phyloP scores from a whole-genome alignment of 2,888 invertebrate genomes.

The Tinea semifulvella region DNA sequence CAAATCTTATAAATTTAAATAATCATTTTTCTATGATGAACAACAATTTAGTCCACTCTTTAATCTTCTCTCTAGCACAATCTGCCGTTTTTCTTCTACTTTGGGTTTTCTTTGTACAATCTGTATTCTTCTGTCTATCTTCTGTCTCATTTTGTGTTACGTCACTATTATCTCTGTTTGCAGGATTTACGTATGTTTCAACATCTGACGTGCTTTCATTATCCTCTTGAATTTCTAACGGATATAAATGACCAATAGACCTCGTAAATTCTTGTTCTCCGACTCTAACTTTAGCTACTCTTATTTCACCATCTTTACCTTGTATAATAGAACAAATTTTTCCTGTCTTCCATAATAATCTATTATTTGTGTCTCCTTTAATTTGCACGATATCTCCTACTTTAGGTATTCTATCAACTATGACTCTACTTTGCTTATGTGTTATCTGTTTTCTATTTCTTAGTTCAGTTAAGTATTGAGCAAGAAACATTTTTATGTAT shows the following conservation, averaged over 20 bases:
- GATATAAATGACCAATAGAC: constrained; percentile 8
- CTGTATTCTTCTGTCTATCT: too few relatives aligned
- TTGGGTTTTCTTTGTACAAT: too few relatives aligned
- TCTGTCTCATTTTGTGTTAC: too few relatives aligned
- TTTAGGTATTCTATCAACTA: neutral
- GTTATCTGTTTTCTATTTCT: constrained; percentile 14
- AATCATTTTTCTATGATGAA: too few relatives aligned
- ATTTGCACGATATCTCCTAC: constrained; percentile 15
- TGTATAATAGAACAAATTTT: neutral
- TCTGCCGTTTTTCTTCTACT: too few relatives aligned
- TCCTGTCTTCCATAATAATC: constrained; percentile 12
- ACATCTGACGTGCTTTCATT: too few relatives aligned
- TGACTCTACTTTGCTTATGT: constrained; percentile 9
- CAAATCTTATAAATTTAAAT: too few relatives aligned
- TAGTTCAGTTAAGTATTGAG: constrained; percentile 12
- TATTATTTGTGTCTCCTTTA: constrained; percentile 13
- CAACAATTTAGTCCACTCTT: too few relatives aligned
- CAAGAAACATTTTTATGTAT: constrained; percentile 6
- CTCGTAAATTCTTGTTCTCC: neutral
- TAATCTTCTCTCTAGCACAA: too few relatives aligned
- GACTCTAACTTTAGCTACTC: constrained; percentile 8
- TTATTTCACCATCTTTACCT: neutral
- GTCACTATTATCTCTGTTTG: too few relatives aligned
- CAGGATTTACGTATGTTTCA: too few relatives aligned
- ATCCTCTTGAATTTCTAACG: too few relatives aligned